phyloP scores from a whole-genome alignment of 2,888 invertebrate genomes.

The Drosophila sordidula region DNA sequence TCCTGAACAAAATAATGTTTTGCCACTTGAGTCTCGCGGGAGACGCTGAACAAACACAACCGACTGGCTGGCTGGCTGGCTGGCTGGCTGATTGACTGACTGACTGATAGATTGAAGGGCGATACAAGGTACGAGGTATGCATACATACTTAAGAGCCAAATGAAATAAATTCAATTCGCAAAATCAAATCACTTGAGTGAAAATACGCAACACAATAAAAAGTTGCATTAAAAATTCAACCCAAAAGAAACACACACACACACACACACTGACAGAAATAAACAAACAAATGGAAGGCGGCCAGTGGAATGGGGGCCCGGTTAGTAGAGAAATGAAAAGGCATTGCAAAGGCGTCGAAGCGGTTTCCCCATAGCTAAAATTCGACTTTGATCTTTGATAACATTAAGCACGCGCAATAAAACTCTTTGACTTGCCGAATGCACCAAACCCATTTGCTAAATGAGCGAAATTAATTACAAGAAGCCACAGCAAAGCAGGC shows the following conservation, averaged over 20 bases:
- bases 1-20: conserved; percentile 79
- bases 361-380: conserved; percentile 47
- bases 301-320: neutral
- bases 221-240: conserved; percentile 58
- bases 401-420: conserved; percentile 74
- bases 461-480: conserved; percentile 75
- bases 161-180: conserved; percentile 73
- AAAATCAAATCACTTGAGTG: conserved; percentile 76
- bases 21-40: conserved; percentile 78
- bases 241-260: conserved; percentile 39
- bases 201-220: conserved; percentile 63
- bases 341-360: conserved; percentile 55
- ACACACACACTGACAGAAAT: conserved; percentile 27
- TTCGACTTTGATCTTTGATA: conserved; percentile 69
- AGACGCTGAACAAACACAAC: conserved; percentile 75
- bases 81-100: conserved; percentile 36
- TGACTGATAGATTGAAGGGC: conserved; percentile 42
- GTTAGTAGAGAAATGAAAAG: conserved; percentile 13
- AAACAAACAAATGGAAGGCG: conserved; percentile 6
- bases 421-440: conserved; percentile 59
- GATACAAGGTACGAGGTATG: conserved; percentile 55
- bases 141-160: conserved; percentile 65
- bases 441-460: conserved; percentile 68
- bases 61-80: conserved; percentile 33
- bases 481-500: conserved; percentile 58